phyloP scores from a whole-genome alignment of 2,797 vertebrate genomes.

The Myotis planiceps region DNA sequence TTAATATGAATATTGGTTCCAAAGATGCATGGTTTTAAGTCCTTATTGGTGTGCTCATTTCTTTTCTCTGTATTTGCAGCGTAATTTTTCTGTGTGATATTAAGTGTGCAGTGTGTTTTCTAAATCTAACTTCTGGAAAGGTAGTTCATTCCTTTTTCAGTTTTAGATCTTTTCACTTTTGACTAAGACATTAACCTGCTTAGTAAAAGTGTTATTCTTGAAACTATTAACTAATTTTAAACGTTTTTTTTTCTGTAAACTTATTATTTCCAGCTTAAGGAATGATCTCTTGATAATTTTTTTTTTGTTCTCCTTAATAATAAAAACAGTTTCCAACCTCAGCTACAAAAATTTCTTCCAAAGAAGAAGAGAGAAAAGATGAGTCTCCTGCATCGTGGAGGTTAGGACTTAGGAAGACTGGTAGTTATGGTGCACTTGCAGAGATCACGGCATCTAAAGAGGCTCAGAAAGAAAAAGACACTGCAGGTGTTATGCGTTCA shows the following conservation, averaged over 20 bases:
- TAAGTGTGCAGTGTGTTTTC: slow-evolving; percentile 81
- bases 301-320: slow-evolving; percentile 64
- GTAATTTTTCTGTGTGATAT: slow-evolving; percentile 78
- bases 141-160: slow-evolving; percentile 60
- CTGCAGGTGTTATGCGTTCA: slow-evolving; percentile 96
- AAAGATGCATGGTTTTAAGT: slow-evolving; percentile 87
- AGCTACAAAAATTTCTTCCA: slow-evolving; percentile 91
- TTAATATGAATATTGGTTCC: slow-evolving; percentile 83
- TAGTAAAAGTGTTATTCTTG: slow-evolving; percentile 68
- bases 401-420: slow-evolving; percentile 96
- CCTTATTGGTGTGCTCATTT: slow-evolving; percentile 65
- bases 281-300: slow-evolving; percentile 60
- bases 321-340: slow-evolving; percentile 88
- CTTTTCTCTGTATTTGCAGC: slow-evolving; percentile 79
- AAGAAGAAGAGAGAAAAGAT: slow-evolving; percentile 97
- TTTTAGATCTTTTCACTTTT: slow-evolving; percentile 75
- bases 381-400: slow-evolving; percentile 98
- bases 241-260: slow-evolving; percentile 34
- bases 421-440: slow-evolving; percentile 97
- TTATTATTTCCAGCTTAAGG: slow-evolving; percentile 18
- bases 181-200: slow-evolving; percentile 84
- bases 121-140: slow-evolving; percentile 84
- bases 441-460: slow-evolving; percentile 99
- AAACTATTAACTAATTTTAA: slow-evolving; percentile 68
- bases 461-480: slow-evolving; percentile 96